These are phyloP conservation scores for Brienomyrus longianalis DNA, from an alignment of 2,113 vertebrate genomes.

Conservation along the genomic window DNA sequence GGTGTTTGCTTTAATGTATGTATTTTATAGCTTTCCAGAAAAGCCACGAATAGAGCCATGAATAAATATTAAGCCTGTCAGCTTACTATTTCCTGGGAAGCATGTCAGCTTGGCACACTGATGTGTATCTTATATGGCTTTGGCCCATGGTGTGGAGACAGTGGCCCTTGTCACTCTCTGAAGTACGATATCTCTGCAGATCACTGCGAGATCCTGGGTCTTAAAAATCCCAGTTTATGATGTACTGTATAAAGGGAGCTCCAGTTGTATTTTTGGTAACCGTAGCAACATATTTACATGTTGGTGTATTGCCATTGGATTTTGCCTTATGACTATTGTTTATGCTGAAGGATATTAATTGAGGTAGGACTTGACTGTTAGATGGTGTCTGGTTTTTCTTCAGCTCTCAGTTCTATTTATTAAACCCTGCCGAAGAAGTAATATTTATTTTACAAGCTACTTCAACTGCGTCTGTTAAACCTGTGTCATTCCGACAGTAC, in stretches of 20 bases:
- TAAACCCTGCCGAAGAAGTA: background rate
- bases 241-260: background rate
- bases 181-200: background rate
- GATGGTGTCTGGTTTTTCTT: conserved; percentile 16
- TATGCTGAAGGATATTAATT: conserved; percentile 12
- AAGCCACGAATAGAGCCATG: background rate
- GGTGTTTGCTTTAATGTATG: background rate
- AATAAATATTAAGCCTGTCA: background rate
- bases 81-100: background rate
- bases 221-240: background rate
- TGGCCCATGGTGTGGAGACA: background rate
- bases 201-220: background rate
- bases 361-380: background rate
- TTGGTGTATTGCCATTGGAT: background rate
- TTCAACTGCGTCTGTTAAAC: background rate
- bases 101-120: background rate
- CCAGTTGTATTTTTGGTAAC: background rate
- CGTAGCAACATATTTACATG: conserved; percentile 2
- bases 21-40: background rate
- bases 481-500: background rate
- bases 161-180: background rate
- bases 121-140: background rate
- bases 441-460: conserved; percentile 10
- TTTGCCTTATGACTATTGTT: conserved; percentile 3
- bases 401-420: background rate